phyloP scores from a whole-genome alignment of 2,797 vertebrate genomes.

The Cottoperca gobio region DNA sequence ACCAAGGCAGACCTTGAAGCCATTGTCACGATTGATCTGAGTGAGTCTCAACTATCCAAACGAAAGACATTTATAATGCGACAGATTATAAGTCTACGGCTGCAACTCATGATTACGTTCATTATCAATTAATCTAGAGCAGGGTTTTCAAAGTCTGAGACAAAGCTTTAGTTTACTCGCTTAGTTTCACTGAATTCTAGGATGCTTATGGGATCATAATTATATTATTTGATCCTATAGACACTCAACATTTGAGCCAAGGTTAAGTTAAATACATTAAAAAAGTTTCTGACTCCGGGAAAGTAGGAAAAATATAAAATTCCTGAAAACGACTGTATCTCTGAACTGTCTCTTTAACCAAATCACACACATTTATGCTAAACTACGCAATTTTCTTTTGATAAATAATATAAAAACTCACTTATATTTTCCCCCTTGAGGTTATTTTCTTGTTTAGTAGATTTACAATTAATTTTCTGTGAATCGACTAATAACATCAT shows the following conservation, averaged over 20 bases:
- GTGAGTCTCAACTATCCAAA: conserved; percentile 70
- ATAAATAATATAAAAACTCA: too few relatives aligned
- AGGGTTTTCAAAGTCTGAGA: too few relatives aligned
- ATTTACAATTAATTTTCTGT: background rate
- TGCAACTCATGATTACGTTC: background rate
- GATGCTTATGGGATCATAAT: background rate
- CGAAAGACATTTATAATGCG: background rate
- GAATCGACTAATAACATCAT: background rate
- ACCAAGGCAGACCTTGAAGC: conserved; percentile 63
- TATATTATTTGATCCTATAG: background rate
- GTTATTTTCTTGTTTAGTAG: background rate
- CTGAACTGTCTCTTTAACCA: background rate
- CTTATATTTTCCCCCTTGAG: too few relatives aligned
- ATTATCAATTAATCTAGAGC: too few relatives aligned
- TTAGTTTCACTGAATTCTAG: too few relatives aligned
- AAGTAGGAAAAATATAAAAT: background rate
- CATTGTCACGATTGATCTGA: conserved; percentile 82
- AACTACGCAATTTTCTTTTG: too few relatives aligned
- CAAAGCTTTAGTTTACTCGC: too few relatives aligned
- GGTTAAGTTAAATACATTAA: background rate
- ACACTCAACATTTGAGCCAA: background rate
- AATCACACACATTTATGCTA: background rate
- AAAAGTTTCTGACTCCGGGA: background rate
- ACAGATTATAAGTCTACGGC: background rate
- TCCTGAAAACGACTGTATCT: background rate